A percentile compares a stretch with the other conserved stretches of the same genome.
These are phyloP conservation scores for Drosophila dives DNA, from an alignment of 2,888 invertebrate species.

Conservation along the genomic window DNA sequence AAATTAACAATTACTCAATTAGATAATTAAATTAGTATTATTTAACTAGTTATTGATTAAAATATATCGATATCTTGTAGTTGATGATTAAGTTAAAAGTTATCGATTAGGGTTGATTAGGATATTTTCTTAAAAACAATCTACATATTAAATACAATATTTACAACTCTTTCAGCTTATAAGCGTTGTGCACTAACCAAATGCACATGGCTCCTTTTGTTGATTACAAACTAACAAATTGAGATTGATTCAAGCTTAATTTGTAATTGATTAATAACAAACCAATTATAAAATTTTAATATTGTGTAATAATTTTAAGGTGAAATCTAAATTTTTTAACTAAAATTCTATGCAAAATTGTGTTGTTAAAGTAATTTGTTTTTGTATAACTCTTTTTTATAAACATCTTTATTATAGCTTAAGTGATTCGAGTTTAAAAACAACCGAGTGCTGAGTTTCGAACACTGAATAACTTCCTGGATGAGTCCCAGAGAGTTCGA, in stretches of 20 bases:
- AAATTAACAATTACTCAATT: background rate
- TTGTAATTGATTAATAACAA: constrained; percentile 5
- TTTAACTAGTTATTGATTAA: background rate
- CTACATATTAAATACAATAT: background rate
- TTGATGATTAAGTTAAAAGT: background rate
- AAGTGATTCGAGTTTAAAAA: constrained; percentile 80
- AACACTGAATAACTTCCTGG: constrained; percentile 58
- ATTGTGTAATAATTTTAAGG: constrained; percentile 7
- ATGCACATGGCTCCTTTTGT: constrained; percentile 75
- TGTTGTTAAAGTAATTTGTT: constrained; percentile 71
- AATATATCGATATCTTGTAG: background rate
- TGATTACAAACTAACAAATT: constrained; percentile 75
- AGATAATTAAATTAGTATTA: background rate
- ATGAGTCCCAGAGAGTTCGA: constrained; percentile 69
- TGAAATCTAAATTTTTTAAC: background rate
- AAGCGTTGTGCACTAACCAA: constrained; percentile 9
- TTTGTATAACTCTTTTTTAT: constrained; percentile 73
- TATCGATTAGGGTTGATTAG: background rate
- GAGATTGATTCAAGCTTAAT: constrained; percentile 15
- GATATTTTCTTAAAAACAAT: background rate
- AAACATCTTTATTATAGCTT: constrained; percentile 75
- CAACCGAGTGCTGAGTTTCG: constrained; percentile 77
- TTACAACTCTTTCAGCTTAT: constrained; percentile 1
- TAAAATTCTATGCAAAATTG: constrained; percentile 44
- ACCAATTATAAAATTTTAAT: constrained; percentile 4